Conservation (phyloP, 2,113 vertebrate species). For the Nyctibius bracteatus region DNA sequence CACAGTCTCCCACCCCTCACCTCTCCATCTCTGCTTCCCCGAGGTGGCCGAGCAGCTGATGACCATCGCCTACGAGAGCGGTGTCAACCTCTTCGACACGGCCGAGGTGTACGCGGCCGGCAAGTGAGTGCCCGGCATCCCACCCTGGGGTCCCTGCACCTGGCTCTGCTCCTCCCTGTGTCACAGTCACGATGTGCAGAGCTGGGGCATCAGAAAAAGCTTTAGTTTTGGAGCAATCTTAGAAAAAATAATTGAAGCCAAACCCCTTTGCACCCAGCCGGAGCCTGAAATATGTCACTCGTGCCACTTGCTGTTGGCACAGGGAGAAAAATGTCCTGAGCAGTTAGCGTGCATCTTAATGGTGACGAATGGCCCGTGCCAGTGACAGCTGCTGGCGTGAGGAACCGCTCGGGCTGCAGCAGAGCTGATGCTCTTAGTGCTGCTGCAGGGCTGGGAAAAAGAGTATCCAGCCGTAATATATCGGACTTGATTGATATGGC, state of each 20-base stretch:
- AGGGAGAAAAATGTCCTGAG: background rate
- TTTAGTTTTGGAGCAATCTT: background rate
- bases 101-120: slow-evolving; percentile 96
- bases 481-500: fast-evolving
- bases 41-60: slow-evolving; percentile 96
- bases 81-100: slow-evolving; percentile 96
- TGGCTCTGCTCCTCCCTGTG: background rate
- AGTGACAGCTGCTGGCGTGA: fast-evolving
- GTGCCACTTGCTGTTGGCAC: background rate
- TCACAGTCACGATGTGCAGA: fast-evolving
- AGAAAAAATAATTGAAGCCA: fast-evolving
- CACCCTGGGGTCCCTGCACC: fast-evolving
- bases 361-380: background rate
- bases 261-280: fast-evolving
- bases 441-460: fast-evolving
- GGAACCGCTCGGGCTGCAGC: background rate
- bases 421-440: background rate
- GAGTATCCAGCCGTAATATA: fast-evolving
- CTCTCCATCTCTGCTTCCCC: background rate
- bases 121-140: slow-evolving; percentile 75
- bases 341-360: fast-evolving
- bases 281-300: fast-evolving
- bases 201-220: background rate
- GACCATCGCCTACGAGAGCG: slow-evolving; percentile 95
- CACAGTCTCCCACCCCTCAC: fast-evolving